Percentiles rank a stretch among this genome's conserved stretches.
These are phyloP conservation scores for Chauna torquata DNA, from an alignment of 2,113 vertebrate genomes.

Conservation along the genomic window DNA sequence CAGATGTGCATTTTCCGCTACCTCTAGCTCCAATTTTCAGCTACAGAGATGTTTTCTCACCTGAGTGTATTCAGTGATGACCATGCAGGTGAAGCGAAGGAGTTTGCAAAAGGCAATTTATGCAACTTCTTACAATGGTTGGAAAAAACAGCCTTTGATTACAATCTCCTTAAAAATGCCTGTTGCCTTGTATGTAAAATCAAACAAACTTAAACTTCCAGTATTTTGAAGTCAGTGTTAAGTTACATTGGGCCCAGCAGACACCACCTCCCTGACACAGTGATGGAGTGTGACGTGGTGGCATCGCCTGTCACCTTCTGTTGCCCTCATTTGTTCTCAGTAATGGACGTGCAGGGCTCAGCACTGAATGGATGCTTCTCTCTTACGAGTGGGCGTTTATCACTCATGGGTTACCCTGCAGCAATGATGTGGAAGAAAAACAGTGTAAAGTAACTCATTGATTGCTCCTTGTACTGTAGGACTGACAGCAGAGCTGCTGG, in stretches of 20 bases:
- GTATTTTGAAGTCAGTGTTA: not conserved
- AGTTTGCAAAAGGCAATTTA: not conserved
- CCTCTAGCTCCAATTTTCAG: not conserved
- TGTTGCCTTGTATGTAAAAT: not conserved
- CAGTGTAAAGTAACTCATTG: not conserved
- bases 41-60: not conserved
- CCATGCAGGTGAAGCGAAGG: not conserved
- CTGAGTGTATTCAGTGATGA: not conserved
- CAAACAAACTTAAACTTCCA: not conserved
- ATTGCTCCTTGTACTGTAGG: not conserved
- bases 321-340: not conserved
- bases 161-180: not conserved
- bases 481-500: not conserved
- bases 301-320: not conserved
- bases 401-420: not conserved
- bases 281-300: too few species aligned
- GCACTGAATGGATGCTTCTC: not conserved
- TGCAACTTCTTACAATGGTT: not conserved
- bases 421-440: not conserved
- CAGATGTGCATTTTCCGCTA: not conserved
- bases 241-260: not conserved
- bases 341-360: not conserved
- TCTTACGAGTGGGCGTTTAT: not conserved
- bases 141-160: not conserved
- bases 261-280: too few species aligned